Conservation (phyloP, 2,797 vertebrate species). For the Simalia tracyae region DNA sequence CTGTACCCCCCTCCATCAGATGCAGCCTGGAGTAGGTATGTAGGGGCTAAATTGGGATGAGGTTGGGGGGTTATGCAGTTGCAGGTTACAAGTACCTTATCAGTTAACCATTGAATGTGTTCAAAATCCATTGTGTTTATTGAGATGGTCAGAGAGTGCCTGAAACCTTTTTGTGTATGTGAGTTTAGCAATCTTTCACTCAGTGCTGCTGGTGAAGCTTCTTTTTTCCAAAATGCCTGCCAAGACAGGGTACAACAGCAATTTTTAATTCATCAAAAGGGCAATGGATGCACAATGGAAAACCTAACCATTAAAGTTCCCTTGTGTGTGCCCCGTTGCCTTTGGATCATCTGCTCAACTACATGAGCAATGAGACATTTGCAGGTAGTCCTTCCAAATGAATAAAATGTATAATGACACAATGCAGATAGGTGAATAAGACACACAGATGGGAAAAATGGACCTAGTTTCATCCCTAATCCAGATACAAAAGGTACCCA, state of each 20-base stretch:
- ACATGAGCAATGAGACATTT: background rate
- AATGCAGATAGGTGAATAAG: background rate
- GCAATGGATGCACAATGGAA: background rate
- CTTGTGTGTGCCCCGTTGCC: background rate
- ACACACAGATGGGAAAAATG: background rate
- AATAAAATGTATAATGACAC: background rate
- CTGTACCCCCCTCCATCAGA: background rate
- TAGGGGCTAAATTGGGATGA: background rate
- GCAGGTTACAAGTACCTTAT: background rate
- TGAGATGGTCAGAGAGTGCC: background rate
- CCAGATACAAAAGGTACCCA: background rate
- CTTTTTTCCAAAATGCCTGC: background rate
- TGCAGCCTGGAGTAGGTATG: background rate
- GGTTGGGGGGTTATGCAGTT: background rate
- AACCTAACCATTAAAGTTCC: background rate
- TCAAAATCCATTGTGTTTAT: background rate
- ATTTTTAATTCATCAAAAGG: background rate
- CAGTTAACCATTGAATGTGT: background rate
- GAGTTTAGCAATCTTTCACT: background rate
- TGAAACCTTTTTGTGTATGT: background rate
- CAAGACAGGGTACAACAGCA: background rate
- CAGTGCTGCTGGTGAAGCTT: background rate
- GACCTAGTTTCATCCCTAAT: background rate
- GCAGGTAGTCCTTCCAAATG: background rate
- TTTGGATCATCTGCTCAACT: background rate